These are phyloP conservation scores for Pardalotus punctatus DNA, from an alignment of 2,113 vertebrate genomes.

Conservation along the genomic window DNA sequence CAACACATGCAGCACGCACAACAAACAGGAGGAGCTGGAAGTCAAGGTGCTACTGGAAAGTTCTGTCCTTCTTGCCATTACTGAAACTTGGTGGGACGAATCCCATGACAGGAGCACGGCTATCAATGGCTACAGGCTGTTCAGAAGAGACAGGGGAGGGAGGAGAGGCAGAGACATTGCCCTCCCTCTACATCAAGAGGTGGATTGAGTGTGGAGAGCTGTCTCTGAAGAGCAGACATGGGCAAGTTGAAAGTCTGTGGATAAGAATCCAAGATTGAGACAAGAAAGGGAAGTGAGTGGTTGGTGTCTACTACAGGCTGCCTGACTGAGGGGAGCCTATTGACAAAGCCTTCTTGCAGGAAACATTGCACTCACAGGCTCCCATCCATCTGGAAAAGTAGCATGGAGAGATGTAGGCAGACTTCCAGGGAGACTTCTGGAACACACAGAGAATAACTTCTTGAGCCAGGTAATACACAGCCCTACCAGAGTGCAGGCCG, in stretches of 20 bases:
- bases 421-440: not conserved
- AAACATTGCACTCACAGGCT: not conserved
- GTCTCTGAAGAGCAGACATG: not conserved
- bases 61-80: not conserved
- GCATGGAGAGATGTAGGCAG: not conserved
- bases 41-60: not conserved
- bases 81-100: not conserved
- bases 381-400: not conserved
- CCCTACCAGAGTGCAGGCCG: no score
- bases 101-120: not conserved
- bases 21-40: not conserved
- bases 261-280: not conserved
- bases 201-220: not conserved
- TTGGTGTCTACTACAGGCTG: not conserved
- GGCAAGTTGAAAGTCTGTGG: not conserved
- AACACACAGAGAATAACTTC: not conserved
- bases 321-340: not conserved
- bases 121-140: not conserved
- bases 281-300: not conserved
- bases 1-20: accelerated
- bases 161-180: not conserved
- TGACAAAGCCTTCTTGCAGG: not conserved
- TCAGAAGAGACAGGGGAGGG: not conserved
- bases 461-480: not conserved
- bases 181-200: not conserved